These are phyloP conservation scores for Eupithecia dodoneata DNA, from an alignment of 2,888 invertebrate genomes.

Conservation along the genomic window DNA sequence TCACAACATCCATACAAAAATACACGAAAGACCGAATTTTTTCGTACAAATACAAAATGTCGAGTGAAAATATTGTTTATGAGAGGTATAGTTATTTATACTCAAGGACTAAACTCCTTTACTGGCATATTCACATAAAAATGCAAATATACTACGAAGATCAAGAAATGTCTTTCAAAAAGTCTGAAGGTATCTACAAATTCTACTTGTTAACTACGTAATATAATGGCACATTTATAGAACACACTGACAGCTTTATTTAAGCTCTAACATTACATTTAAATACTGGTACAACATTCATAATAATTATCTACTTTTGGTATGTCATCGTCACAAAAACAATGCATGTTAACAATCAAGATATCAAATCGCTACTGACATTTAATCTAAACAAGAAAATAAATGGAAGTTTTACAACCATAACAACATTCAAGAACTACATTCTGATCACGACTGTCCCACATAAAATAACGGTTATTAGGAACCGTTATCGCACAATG, in stretches of 20 bases:
- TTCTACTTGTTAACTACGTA: slow-evolving; percentile 34
- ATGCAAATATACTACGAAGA: slow-evolving; percentile 51
- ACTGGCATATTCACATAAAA: slow-evolving; percentile 28
- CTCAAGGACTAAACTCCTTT: background rate
- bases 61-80: slow-evolving; percentile 14
- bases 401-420: slow-evolving; percentile 32
- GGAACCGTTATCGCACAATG: slow-evolving; percentile 57
- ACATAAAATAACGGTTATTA: slow-evolving; percentile 54
- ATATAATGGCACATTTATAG: slow-evolving; percentile 66
- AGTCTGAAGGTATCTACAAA: slow-evolving; percentile 44
- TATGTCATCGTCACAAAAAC: background rate
- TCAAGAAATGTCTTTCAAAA: slow-evolving; percentile 52
- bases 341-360: slow-evolving; percentile 17
- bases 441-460: slow-evolving; percentile 44
- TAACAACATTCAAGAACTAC: slow-evolving; percentile 44
- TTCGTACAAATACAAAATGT: slow-evolving; percentile 19
- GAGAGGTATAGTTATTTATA: slow-evolving; percentile 1
- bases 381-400: slow-evolving; percentile 22
- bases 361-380: slow-evolving; percentile 19
- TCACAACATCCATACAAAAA: slow-evolving; percentile 71
- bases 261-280: slow-evolving; percentile 54
- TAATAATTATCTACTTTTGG: slow-evolving; percentile 2
- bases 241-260: slow-evolving; percentile 63
- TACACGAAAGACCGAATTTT: slow-evolving; percentile 54
- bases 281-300: slow-evolving; percentile 29